A percentile compares a stretch with the other conserved stretches of the same genome.
Evolutionary conservation across 37 sponge, comb jelly and placozoan species (phyloP).

Genomic region (Spongilla lacustris): DNA sequence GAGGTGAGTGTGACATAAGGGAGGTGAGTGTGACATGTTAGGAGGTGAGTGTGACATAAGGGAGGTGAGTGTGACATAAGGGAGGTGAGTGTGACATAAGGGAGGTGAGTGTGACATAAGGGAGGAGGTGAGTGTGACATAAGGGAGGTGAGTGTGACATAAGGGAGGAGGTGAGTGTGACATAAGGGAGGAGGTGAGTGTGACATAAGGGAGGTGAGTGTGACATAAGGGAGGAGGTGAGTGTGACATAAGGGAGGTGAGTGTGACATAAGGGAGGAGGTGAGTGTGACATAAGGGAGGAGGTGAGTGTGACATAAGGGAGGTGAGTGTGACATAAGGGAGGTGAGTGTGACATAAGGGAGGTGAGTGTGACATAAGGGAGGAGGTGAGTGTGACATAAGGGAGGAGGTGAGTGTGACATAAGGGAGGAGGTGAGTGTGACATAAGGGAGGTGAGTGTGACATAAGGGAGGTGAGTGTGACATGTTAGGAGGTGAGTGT

Average conservation of each 20-base stretch:
- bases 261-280: background rate
- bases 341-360: background rate
- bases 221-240: background rate
- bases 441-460: too few relatives aligned
- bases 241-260: background rate
- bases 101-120: background rate
- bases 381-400: too few relatives aligned
- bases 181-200: too few relatives aligned
- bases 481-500: too few relatives aligned
- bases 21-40: background rate
- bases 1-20: background rate
- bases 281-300: constrained; percentile 4
- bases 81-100: background rate
- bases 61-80: background rate
- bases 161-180: background rate
- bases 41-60: constrained; percentile 2
- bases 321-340: background rate
- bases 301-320: background rate
- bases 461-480: too few relatives aligned
- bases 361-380: background rate
- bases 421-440: too few relatives aligned
- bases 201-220: too few relatives aligned
- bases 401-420: too few relatives aligned
- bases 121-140: background rate
- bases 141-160: background rate